phyloP scores from a whole-genome alignment of 1,140 invertebrate genomes.

The Drosophila repletoides region DNA sequence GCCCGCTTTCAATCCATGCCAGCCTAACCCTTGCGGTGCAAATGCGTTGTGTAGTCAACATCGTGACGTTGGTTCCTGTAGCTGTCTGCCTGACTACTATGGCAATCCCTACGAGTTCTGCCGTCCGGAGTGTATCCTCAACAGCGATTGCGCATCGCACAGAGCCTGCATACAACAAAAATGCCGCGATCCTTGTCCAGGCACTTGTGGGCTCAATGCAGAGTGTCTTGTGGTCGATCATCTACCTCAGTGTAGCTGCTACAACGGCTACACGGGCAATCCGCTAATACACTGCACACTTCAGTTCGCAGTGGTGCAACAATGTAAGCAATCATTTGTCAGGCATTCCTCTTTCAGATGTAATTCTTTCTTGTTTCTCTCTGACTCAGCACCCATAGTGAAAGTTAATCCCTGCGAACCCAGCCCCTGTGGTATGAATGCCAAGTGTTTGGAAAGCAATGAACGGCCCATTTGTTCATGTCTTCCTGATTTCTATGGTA shows the following conservation, averaged over 20 bases:
- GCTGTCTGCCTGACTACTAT: constrained; percentile 87
- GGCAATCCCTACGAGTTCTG: constrained; percentile 91
- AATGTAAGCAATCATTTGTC: constrained; percentile 83
- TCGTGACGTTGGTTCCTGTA: constrained; percentile 87
- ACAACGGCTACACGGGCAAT: constrained; percentile 87
- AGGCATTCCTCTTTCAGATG: constrained; percentile 62
- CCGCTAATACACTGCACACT: constrained; percentile 85
- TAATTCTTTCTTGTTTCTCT: constrained; percentile 55
- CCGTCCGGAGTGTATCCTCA: constrained; percentile 89
- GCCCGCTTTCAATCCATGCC: constrained; percentile 86
- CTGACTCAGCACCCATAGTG: constrained; percentile 31
- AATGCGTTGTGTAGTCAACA: constrained; percentile 85
- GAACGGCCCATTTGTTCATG: constrained; percentile 88
- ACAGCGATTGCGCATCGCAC: constrained; percentile 87
- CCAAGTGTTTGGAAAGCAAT: constrained; percentile 86
- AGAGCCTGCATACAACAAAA: constrained; percentile 88
- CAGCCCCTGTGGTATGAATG: constrained; percentile 89
- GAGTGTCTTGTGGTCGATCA: constrained; percentile 90
- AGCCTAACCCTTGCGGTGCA: constrained; percentile 86
- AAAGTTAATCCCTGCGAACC: constrained; percentile 84
- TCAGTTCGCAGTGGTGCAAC: constrained; percentile 44
- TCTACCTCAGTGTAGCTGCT: constrained; percentile 88
- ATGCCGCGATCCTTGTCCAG: constrained; percentile 90
- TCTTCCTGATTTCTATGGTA: constrained; percentile 87
- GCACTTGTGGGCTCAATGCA: constrained; percentile 89